phyloP scores from a whole-genome alignment of 2,797 vertebrate genomes.

The Siniperca undulata region DNA sequence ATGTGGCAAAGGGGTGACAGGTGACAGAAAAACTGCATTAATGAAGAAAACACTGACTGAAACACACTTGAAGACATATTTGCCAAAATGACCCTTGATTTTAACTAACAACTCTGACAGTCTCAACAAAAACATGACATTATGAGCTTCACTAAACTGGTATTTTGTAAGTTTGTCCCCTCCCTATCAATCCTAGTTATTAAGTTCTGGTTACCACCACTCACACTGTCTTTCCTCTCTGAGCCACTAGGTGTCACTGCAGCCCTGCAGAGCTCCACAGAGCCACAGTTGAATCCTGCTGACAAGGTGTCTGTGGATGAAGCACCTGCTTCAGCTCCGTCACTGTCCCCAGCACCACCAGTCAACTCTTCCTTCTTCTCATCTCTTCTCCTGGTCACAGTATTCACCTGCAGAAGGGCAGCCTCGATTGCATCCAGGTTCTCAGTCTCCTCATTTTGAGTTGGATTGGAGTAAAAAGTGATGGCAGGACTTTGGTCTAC shows the following conservation, averaged over 20 bases:
- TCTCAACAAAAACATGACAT: background rate
- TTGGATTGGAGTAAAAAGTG: background rate
- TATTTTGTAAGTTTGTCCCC: background rate
- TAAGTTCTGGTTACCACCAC: conserved; percentile 5
- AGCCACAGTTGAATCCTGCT: background rate
- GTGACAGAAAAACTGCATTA: background rate
- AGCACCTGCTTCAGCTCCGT: background rate
- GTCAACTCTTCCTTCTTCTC: conserved; percentile 6
- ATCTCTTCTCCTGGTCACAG: background rate
- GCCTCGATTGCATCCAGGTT: background rate
- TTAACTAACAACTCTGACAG: background rate
- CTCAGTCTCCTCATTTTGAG: conserved; percentile 9
- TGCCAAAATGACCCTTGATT: background rate
- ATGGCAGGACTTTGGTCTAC: background rate
- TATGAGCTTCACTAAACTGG: background rate
- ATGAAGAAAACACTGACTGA: background rate
- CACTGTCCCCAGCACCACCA: background rate
- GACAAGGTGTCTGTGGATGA: background rate
- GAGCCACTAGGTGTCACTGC: conserved; percentile 50
- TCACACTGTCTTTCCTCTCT: conserved; percentile 62
- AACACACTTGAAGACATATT: background rate
- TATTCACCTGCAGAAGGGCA: background rate
- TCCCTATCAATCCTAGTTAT: too few relatives aligned
- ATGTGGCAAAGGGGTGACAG: background rate
- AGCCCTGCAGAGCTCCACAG: conserved; percentile 21